Evolutionary conservation across 2,888 invertebrate genomes (phyloP).

Genomic region (Cenopis cana): DNA sequence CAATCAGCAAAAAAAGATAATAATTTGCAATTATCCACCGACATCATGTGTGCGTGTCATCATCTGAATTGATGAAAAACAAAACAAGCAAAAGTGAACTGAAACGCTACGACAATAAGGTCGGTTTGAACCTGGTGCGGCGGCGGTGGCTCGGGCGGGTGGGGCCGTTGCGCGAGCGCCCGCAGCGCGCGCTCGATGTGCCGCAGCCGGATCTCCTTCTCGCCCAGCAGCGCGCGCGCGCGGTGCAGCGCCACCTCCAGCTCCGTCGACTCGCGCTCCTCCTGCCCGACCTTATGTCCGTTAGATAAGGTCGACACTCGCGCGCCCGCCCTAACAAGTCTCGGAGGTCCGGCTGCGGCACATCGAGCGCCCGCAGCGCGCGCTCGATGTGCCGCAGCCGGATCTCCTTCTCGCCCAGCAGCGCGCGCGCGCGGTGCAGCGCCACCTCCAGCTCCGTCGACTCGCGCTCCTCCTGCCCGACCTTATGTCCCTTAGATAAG

Average conservation of each 20-base stretch:
- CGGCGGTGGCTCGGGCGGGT: constrained; percentile 42
- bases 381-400: constrained; percentile 92
- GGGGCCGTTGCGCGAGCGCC: constrained; percentile 77
- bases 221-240: constrained; percentile 91
- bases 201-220: constrained; percentile 92
- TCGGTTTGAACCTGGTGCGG: background rate
- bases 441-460: constrained; percentile 94
- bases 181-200: constrained; percentile 92
- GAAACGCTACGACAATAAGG: background rate
- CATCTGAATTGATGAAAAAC: background rate
- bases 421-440: constrained; percentile 91
- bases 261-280: constrained; percentile 92
- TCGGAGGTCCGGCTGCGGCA: constrained; percentile 59
- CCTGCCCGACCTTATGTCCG: constrained; percentile 61
- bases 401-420: constrained; percentile 93
- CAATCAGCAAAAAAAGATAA: no score
- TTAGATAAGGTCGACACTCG: background rate
- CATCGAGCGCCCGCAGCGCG: constrained; percentile 88
- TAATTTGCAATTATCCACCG: no score
- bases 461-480: constrained; percentile 88
- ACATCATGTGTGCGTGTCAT: no score
- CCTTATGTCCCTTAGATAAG: background rate
- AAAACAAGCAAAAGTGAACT: constrained; percentile 11
- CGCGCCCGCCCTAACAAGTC: background rate
- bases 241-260: constrained; percentile 93